Base-by-base conservation (phyloP, 1,140 invertebrate species). In the Macrotrachela quadricornifera region DNA sequence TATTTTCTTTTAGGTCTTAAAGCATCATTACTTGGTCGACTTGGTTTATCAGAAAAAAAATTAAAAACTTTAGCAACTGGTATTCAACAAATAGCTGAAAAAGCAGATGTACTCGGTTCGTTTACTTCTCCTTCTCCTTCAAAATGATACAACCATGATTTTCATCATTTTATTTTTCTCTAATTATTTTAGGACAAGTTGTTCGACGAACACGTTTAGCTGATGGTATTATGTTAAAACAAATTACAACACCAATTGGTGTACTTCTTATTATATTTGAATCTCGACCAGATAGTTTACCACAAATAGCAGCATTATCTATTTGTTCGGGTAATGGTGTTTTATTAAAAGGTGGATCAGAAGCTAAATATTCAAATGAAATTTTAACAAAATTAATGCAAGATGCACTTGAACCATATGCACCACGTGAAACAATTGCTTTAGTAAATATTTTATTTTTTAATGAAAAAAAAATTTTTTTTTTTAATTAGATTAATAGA, bases 201-300 rank as follows among this genome's bases (percentile, higher is more conserved):
- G 56, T 96, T 0, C 75, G 80, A 52, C 77, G 79, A 58, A 94
- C 85, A 0, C 76, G 76, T 61, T 67, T 96, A n/a, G 80, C 88
- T 0, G 79, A 86, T 0, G 78, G 77, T 51, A 71, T 60, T 21
- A 41, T 51, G 41, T 38, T 58, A n/a, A 53, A 57, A n/a, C 87
- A 97, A 71, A 78, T 94, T 30, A 94, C 92, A 0, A 91, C 95
- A 0, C 92, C 94, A 1, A 95, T 99, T 64, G 94, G 94, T 1
- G 87, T 96, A 2, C 72, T 99, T 4, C 69, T 97, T 51, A 91
- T 99, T 12, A 97, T 99, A 60, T 97, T 99, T 68, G 92, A 99
- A 72, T 95, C 91, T 0, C 75, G 92, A 49, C 92, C 92, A 15
- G 92, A 99, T 73, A 92, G 87, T 59, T 71, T 99, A 38, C 91